Evolutionary conservation across 1,140 invertebrate species (phyloP).

Genomic region (Euwallacea fornicatus): DNA sequence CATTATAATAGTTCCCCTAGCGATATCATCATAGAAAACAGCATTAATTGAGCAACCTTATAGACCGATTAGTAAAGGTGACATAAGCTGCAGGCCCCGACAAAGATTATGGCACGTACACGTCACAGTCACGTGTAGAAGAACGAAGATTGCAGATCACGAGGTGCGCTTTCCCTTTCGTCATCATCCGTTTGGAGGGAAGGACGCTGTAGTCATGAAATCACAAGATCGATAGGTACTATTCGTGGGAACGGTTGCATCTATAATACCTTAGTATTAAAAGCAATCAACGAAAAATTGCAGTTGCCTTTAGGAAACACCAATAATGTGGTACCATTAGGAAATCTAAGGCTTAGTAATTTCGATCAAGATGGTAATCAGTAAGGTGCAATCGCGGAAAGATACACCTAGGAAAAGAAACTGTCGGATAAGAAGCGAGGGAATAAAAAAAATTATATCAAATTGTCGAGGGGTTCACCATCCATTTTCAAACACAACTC

Average conservation of each 20-base stretch:
- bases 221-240: not conserved
- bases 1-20: too few species aligned
- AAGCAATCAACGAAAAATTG: not conserved
- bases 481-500: too few species aligned
- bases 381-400: too few species aligned
- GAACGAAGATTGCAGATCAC: conserved; percentile 1
- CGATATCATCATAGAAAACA: too few species aligned
- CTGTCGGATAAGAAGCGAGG: too few species aligned
- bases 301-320: not conserved
- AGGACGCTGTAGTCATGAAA: conserved; percentile 9
- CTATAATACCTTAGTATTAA: too few species aligned
- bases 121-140: conserved; percentile 1
- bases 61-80: not conserved
- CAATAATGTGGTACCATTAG: too few species aligned
- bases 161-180: conserved; percentile 10
- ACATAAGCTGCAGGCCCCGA: not conserved
- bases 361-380: too few species aligned
- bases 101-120: not conserved
- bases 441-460: too few species aligned
- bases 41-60: not conserved
- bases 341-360: too few species aligned
- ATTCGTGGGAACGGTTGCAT: not conserved
- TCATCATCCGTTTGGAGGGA: not conserved
- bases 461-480: too few species aligned
- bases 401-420: too few species aligned